These are phyloP conservation scores for Drosophila funebris DNA, from an alignment of 1,140 invertebrate species.

Conservation along the genomic window DNA sequence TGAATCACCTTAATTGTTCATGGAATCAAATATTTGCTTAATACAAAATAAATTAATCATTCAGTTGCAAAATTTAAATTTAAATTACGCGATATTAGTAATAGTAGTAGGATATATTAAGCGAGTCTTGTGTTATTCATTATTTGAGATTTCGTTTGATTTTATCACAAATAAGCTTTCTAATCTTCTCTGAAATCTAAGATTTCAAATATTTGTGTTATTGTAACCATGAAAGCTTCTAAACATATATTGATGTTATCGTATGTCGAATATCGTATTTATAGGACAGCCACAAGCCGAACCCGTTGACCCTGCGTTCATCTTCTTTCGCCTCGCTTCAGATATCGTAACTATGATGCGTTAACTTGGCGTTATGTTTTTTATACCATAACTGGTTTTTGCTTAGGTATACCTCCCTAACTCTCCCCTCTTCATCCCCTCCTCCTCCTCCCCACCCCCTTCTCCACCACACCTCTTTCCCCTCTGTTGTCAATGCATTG, in stretches of 20 bases:
- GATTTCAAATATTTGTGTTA: neutral
- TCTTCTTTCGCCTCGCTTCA: slow-evolving; percentile 15
- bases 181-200: neutral
- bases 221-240: neutral
- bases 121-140: neutral
- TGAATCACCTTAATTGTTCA: slow-evolving; percentile 20
- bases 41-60: slow-evolving; percentile 31
- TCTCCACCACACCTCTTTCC: slow-evolving; percentile 2
- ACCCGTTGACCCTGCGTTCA: slow-evolving; percentile 5
- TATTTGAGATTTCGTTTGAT: neutral
- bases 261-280: neutral
- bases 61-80: neutral
- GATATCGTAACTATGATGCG: slow-evolving; percentile 28
- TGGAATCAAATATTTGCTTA: neutral
- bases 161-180: neutral
- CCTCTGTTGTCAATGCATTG: slow-evolving; percentile 46
- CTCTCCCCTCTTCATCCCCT: slow-evolving; percentile 1
- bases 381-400: slow-evolving; percentile 57
- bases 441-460: slow-evolving; percentile 1
- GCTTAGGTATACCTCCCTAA: slow-evolving; percentile 17
- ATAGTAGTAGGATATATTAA: neutral
- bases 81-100: slow-evolving; percentile 3
- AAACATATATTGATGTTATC: neutral
- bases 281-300: neutral
- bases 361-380: slow-evolving; percentile 33